These are phyloP conservation scores for Penaeus monodon DNA, from an alignment of 2,888 invertebrate genomes.

Conservation along the genomic window DNA sequence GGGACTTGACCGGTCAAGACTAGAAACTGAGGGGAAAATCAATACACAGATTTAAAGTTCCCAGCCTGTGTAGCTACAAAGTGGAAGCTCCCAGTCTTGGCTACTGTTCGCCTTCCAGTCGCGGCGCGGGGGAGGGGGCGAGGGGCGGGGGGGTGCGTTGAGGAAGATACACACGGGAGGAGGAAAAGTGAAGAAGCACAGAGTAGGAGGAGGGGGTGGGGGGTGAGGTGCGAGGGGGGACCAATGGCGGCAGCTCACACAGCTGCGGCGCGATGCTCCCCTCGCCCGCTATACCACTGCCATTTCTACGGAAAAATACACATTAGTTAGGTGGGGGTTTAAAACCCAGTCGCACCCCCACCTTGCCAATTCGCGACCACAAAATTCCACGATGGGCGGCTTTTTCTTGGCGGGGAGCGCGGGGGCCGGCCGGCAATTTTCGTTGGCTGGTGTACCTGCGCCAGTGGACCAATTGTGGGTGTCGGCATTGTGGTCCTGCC, in stretches of 20 bases:
- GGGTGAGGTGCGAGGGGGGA: constrained; percentile 29
- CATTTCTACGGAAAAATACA: constrained; percentile 64
- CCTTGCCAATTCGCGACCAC: constrained; percentile 62
- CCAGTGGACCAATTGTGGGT: constrained; percentile 62
- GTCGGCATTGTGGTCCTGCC: constrained; percentile 63
- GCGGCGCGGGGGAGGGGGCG: constrained; percentile 19
- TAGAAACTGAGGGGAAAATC: constrained; percentile 20
- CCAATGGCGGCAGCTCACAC: constrained; percentile 24
- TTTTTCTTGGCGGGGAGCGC: constrained; percentile 50
- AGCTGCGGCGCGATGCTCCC: constrained; percentile 17
- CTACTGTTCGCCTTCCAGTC: neutral
- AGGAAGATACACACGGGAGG: constrained; percentile 2
- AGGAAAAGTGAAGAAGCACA: constrained; percentile 5
- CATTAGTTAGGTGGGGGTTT: constrained; percentile 59
- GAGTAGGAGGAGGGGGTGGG: constrained; percentile 11
- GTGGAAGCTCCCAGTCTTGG: too few species aligned
- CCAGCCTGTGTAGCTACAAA: too few species aligned
- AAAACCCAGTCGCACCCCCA: constrained; percentile 49
- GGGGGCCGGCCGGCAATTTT: constrained; percentile 47
- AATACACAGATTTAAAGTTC: constrained; percentile 35
- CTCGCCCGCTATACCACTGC: constrained; percentile 52
- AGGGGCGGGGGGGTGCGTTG: neutral
- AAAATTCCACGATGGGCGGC: constrained; percentile 53
- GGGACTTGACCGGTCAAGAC: constrained; percentile 13
- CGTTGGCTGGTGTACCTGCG: constrained; percentile 59